Evolutionary conservation across 2,888 invertebrate species (phyloP).

Genomic region (Eupithecia abbreviata): DNA sequence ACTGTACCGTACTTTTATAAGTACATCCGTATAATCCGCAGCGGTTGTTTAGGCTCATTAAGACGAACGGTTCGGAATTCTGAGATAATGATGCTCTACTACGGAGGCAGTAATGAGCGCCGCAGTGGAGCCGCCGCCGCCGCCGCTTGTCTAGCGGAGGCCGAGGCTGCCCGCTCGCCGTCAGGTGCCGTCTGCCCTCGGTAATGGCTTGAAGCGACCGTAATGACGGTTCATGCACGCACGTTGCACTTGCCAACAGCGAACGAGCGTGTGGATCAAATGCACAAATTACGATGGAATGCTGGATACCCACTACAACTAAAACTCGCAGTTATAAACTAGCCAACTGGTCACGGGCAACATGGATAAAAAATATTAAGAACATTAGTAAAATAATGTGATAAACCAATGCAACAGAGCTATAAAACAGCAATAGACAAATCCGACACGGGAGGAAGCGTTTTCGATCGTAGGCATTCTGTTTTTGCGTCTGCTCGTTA

Average conservation of each 20-base stretch:
- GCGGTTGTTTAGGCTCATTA: not conserved
- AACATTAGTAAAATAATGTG: not conserved
- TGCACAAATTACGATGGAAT: conserved; percentile 23
- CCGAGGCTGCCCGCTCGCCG: not conserved
- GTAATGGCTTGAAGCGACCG: not conserved
- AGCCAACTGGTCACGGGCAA: not conserved
- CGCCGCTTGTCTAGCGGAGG: not conserved
- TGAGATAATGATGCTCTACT: not conserved
- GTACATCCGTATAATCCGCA: not conserved
- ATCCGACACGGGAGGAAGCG: not conserved
- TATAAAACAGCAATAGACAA: not conserved
- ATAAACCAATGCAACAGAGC: not conserved
- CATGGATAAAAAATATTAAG: not conserved
- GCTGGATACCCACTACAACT: not conserved
- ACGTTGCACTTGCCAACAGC: conserved; percentile 16
- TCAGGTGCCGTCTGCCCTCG: not conserved
- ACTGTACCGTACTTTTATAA: not conserved
- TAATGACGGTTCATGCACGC: conserved; percentile 18
- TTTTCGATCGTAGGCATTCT: conserved; percentile 5
- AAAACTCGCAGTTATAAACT: not conserved
- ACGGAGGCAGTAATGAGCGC: not conserved
- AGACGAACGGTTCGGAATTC: not conserved
- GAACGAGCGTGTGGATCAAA: conserved; percentile 27
- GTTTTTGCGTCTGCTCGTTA: conserved; percentile 24
- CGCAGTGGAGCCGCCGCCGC: not conserved